Evolutionary conservation across 2,113 vertebrate genomes (phyloP).

Genomic region (Empidonax alnorum): DNA sequence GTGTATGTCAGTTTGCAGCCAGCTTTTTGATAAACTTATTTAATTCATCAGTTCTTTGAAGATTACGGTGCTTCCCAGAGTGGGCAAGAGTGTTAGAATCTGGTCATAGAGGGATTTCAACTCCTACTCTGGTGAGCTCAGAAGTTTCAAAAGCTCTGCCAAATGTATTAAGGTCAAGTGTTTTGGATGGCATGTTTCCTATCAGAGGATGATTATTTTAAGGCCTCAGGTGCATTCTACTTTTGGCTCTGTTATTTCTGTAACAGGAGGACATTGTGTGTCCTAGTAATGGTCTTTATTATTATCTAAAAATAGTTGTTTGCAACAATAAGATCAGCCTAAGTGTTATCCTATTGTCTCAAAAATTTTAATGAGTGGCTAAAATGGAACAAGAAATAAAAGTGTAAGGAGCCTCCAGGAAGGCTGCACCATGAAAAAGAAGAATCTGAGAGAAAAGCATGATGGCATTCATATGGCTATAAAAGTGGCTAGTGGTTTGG

Average conservation of each 20-base stretch:
- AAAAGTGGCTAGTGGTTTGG: background rate
- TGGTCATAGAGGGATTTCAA: background rate
- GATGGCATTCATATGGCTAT: background rate
- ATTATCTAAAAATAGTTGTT: background rate
- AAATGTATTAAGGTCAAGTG: background rate
- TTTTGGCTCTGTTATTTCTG: background rate
- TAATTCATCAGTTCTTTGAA: background rate
- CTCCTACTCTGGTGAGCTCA: background rate
- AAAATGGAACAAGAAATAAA: background rate
- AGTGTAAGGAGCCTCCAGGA: background rate
- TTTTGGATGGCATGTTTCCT: background rate
- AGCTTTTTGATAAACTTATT: background rate
- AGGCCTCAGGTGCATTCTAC: background rate
- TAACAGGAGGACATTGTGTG: background rate
- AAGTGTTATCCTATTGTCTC: background rate
- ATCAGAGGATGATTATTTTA: background rate
- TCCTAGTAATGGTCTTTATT: background rate
- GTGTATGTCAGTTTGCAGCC: background rate
- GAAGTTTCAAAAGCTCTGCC: background rate
- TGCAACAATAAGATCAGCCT: background rate
- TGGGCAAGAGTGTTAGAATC: background rate
- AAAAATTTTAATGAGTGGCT: background rate
- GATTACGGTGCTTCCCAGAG: background rate
- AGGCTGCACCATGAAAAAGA: background rate
- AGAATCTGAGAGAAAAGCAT: background rate